Evolutionary conservation across 2,113 vertebrate genomes (phyloP).

Genomic region (Datnioides undecimradiatus): DNA sequence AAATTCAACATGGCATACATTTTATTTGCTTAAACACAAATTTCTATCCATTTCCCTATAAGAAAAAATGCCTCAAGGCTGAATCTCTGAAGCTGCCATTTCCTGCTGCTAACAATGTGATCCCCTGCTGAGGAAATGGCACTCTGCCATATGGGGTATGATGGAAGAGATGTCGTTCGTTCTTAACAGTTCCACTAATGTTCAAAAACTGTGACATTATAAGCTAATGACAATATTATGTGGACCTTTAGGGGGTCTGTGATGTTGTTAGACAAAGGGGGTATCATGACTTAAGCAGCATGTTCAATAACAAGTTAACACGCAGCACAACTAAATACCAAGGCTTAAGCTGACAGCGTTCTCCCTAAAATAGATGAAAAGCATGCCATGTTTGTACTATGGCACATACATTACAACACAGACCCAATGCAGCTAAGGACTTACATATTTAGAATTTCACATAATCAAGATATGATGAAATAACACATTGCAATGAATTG

Average conservation of each 20-base stretch:
- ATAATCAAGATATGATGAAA: too few relatives aligned
- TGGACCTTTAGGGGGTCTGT: neutral
- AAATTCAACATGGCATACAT: neutral
- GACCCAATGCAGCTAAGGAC: too few relatives aligned
- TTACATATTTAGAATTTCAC: too few relatives aligned
- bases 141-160: neutral
- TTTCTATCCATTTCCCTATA: neutral
- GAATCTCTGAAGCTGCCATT: neutral
- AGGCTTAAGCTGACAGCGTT: too few relatives aligned
- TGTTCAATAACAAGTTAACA: neutral
- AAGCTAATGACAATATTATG: conserved; percentile 5
- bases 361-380: too few relatives aligned
- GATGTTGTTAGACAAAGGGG: neutral
- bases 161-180: neutral
- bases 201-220: neutral
- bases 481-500: too few relatives aligned
- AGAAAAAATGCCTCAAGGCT: neutral
- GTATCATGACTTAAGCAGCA: neutral
- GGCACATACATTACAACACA: too few relatives aligned
- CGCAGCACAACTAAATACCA: neutral
- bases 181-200: neutral
- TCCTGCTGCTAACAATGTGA: neutral
- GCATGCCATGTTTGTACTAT: too few relatives aligned
- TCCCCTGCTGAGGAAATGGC: neutral
- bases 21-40: neutral